Percentiles rank a stretch among this genome's conserved stretches.
phyloP scores from a whole-genome alignment of 2,888 invertebrate genomes.

The Meloe dianella region DNA sequence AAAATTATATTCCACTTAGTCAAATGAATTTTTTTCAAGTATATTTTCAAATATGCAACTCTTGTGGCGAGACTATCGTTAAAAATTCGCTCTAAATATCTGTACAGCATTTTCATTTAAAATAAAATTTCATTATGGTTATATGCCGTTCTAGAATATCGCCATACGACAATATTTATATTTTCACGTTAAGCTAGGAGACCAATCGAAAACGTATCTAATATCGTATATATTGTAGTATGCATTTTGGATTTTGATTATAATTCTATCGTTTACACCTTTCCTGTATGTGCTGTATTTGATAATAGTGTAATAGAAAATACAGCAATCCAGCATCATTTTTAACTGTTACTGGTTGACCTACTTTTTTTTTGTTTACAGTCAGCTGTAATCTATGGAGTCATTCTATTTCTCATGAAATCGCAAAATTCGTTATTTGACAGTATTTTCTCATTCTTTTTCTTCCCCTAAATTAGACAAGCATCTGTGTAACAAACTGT shows the following conservation, averaged over 20 bases:
- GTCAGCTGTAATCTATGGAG: background rate
- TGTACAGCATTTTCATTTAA: background rate
- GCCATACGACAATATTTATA: background rate
- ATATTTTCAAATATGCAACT: background rate
- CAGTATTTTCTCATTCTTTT: background rate
- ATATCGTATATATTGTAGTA: too few relatives aligned
- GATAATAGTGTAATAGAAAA: background rate
- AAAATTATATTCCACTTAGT: slow-evolving; percentile 4
- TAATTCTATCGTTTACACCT: background rate
- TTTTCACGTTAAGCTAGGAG: background rate
- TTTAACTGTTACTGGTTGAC: background rate
- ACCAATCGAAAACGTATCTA: too few relatives aligned
- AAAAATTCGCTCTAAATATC: background rate
- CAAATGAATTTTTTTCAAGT: slow-evolving; percentile 5
- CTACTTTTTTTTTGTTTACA: background rate
- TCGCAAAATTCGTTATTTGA: background rate
- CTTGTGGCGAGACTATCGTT: background rate
- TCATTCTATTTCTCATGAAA: background rate
- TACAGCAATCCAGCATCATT: background rate
- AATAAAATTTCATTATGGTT: background rate
- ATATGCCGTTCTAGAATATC: background rate
- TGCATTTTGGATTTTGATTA: background rate
- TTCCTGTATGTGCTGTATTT: background rate
- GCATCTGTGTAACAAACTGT: background rate
- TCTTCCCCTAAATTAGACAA: background rate